Evolutionary conservation across 1,140 invertebrate species (phyloP).

Genomic region (Daktulosphaira vitifoliae): DNA sequence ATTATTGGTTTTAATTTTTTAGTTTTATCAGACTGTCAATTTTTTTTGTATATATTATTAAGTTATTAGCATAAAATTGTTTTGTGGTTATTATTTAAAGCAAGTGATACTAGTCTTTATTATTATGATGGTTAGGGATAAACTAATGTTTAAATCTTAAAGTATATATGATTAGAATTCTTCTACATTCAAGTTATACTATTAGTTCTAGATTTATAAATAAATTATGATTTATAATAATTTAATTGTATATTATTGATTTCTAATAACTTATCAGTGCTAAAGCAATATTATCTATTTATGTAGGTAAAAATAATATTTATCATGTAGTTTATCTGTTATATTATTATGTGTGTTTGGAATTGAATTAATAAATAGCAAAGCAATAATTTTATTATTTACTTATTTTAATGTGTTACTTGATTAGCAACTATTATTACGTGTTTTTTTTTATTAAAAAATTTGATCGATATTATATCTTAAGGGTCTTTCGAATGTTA

Average conservation of each 20-base stretch:
- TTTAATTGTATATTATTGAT: neutral
- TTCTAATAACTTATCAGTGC: slow-evolving; percentile 13
- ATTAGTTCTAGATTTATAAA: neutral
- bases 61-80: slow-evolving; percentile 12
- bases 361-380: slow-evolving; percentile 1
- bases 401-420: too few relatives aligned
- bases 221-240: neutral
- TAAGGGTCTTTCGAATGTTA: too few relatives aligned
- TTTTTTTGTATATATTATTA: slow-evolving; percentile 3
- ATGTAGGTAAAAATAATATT: neutral
- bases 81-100: slow-evolving; percentile 30
- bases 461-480: too few relatives aligned
- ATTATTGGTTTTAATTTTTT: neutral
- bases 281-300: slow-evolving; percentile 31
- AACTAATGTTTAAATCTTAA: slow-evolving; percentile 4
- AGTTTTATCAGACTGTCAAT: neutral
- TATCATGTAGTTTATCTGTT: slow-evolving; percentile 1
- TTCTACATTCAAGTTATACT: neutral
- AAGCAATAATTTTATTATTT: slow-evolving; percentile 34
- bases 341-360: slow-evolving; percentile 10
- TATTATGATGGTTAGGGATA: slow-evolving; percentile 16
- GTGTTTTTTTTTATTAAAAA: too few relatives aligned
- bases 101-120: slow-evolving; percentile 32
- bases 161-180: neutral
- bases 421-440: too few relatives aligned